Evolutionary conservation across 2,797 vertebrate genomes (phyloP), one percentile per base, ranked within the genome.

Genomic region (Rhodeus uyekii): DNA sequence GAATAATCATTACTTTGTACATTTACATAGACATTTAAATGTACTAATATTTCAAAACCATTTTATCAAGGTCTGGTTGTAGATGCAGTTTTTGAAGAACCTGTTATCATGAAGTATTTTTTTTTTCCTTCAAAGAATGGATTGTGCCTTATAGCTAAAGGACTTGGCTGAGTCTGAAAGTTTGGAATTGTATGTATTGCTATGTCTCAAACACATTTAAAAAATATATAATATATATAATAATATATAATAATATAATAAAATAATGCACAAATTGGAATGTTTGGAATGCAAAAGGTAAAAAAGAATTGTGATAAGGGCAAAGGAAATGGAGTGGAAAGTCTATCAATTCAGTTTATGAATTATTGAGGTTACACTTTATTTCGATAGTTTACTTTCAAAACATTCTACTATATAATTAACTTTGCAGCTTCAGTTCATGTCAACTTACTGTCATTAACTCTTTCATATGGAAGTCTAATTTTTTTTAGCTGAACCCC

Each of bases 171-270:
- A 24, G 64, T 60, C 50, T 68, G n/a, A 77, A 39, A 32, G 19
- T 27, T 46, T 46, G 22, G 50, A 78, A 38, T 44, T 79, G 12
- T 69, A 58, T 69, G 14, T 58, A 29, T 69, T 79, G 24, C 53
- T 32, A 48, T 48, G 19, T 46, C 44, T 58, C 19, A 60, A 78
- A 78, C 64, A 68, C 63, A 76, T n/a, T n/a, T n/a, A n/a, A n/a
- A n/a, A n/a, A n/a, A n/a, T n/a, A n/a, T n/a, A n/a, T n/a, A n/a
- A n/a, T n/a, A n/a, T n/a, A n/a, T n/a, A n/a, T n/a, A n/a, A n/a
- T n/a, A n/a, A n/a, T n/a, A n/a, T n/a, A n/a, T n/a, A n/a, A n/a
- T n/a, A n/a, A n/a, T n/a, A n/a, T n/a, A n/a, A n/a, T n/a, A n/a
- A n/a, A n/a, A n/a, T 12, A 55, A 1, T 55, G n/a, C 50, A 24